Conservation (phyloP, 2,797 vertebrate species). For the Emydoidea blandingii region DNA sequence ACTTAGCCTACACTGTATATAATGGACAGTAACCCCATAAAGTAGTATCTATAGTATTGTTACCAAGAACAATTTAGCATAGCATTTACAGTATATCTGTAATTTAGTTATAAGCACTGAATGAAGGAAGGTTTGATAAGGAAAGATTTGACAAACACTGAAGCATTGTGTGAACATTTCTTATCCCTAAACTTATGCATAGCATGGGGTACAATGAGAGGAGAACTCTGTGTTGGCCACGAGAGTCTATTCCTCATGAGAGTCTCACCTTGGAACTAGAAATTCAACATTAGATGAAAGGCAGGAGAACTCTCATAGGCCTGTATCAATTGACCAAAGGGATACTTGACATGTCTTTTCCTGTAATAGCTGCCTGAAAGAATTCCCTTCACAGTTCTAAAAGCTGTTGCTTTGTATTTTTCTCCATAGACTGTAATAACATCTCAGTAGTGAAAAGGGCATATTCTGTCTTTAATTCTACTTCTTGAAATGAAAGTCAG, state of each 20-base stretch:
- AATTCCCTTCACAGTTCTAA: not conserved
- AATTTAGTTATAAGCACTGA: not conserved
- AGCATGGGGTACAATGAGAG: not conserved
- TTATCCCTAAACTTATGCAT: not conserved
- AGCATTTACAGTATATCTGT: not conserved
- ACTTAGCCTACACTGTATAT: not conserved
- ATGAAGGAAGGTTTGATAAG: not conserved
- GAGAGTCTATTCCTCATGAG: not conserved
- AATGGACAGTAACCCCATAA: not conserved
- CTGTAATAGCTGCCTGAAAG: not conserved
- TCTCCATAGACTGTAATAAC: not conserved
- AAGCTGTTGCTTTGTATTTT: not conserved
- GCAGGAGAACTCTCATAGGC: not conserved
- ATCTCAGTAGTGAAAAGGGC: not conserved
- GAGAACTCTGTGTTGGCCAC: not conserved
- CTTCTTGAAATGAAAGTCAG: not conserved
- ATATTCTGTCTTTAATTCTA: not conserved
- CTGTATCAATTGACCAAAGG: not conserved
- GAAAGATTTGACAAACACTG: not conserved
- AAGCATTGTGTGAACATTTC: not conserved
- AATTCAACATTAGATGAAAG: not conserved
- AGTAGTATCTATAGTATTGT: not conserved
- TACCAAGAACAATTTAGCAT: not conserved
- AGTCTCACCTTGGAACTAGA: not conserved
- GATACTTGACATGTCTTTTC: not conserved